These are phyloP conservation scores for Stenoptilia bipunctidactyla DNA, from an alignment of 2,888 invertebrate genomes.

Conservation along the genomic window DNA sequence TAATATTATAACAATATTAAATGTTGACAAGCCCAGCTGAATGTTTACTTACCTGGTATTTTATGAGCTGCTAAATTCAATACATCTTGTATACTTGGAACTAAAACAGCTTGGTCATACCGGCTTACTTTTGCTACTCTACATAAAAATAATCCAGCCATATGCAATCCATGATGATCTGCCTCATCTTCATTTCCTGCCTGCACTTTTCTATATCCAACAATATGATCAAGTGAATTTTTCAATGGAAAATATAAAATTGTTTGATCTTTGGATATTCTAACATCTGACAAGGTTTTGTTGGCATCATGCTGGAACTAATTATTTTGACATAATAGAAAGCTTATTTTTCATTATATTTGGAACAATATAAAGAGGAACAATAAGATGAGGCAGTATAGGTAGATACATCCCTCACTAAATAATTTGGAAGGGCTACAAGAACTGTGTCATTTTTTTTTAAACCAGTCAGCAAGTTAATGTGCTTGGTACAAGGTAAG, in stretches of 20 bases:
- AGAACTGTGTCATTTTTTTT: too few relatives aligned
- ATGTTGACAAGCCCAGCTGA: too few relatives aligned
- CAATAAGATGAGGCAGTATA: too few relatives aligned
- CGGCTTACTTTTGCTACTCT: conserved; percentile 37
- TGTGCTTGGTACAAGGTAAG: too few relatives aligned
- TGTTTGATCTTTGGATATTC: conserved; percentile 62
- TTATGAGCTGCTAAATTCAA: conserved; percentile 53
- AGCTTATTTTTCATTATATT: too few relatives aligned
- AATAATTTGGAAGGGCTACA: too few relatives aligned
- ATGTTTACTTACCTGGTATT: conserved; percentile 60
- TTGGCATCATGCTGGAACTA: conserved; percentile 52
- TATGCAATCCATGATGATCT: conserved; percentile 39
- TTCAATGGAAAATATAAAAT: conserved; percentile 77
- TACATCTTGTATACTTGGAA: conserved; percentile 55
- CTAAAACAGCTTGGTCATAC: conserved; percentile 60
- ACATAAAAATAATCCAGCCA: conserved; percentile 49
- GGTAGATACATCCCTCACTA: too few relatives aligned
- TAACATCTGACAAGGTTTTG: conserved; percentile 66
- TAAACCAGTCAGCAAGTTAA: too few relatives aligned
- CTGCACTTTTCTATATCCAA: conserved; percentile 75
- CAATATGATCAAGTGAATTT: conserved; percentile 70
- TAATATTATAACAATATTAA: too few relatives aligned
- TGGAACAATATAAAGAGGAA: too few relatives aligned
- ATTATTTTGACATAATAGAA: conserved; percentile 19
- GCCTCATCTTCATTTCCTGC: conserved; percentile 52